Evolutionary conservation across 2,888 invertebrate species (phyloP), one percentile per base, ranked within the genome.

Genomic region (Branchipolynoe longqiensis): DNA sequence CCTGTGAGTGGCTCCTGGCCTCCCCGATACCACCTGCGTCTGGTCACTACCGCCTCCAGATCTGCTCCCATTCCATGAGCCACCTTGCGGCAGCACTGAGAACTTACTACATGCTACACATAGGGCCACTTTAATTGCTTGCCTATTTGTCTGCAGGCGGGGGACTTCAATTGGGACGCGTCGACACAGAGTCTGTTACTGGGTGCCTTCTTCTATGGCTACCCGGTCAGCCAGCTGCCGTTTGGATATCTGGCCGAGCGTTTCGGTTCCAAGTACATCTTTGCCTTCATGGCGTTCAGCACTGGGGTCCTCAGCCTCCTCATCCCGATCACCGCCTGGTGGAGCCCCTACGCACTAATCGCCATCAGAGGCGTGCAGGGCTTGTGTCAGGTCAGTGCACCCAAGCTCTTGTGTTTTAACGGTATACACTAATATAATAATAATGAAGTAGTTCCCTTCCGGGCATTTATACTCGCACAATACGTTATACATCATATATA

Each of bases 151-250:
- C n/a, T 25, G 31, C 74, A 83, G 82, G 31, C 33, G 12, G 89
- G 88, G n/a, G 82, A 87, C 38, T 89, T 89, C 64, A 33, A 73
- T 22, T 89, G 89, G 89, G 31, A 69, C 31, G 78, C 84, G 31
- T 28, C 78, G 22, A 33, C 62, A 12, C 88, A 88, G 78, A 85
- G 87, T 25, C 54, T 84, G 14, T 58, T 89, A 28, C 87, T 89
- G 0, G 86, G 86, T 25, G 87, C 86, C 14, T 89, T 89, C 85
- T 89, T 85, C 84, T 89, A 86, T 81, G 89, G 89, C 38, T 89
- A 89, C 78, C 87, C 88, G n/a, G 31, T 86, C 4, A 84, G 82
- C 22, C 89, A 89, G 86, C 33, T 89, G n/a, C 87, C 88, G 48
- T 87, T 87, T 40, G 86, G 86, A n/a, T 86, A 86, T 36, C 3